Conservation (phyloP, 2,888 invertebrate genomes). For the Lasioglossum pauxillum region DNA sequence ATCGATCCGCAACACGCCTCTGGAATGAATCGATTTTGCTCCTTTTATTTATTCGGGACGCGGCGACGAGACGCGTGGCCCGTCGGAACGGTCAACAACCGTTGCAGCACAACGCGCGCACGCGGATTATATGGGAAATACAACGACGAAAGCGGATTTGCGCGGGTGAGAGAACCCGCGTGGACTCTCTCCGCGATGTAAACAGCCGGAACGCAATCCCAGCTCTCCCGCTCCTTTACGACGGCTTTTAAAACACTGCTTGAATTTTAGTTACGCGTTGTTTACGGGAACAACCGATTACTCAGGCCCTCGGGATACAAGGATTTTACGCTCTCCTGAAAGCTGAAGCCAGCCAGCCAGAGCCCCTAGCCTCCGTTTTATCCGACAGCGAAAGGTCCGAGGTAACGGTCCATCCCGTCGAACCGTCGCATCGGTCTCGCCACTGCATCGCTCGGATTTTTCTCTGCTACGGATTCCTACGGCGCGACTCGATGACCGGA, state of each 20-base stretch:
- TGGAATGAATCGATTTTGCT: constrained; percentile 4
- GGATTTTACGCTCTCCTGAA: constrained; percentile 26
- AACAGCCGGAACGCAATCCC: constrained; percentile 22
- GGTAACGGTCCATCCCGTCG: constrained; percentile 15
- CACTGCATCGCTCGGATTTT: constrained; percentile 7
- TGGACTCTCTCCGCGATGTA: not conserved
- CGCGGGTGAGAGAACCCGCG: not conserved
- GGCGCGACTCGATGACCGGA: constrained; percentile 10
- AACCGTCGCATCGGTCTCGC: constrained; percentile 1
- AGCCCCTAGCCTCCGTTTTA: not conserved
- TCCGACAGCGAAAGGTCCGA: not conserved
- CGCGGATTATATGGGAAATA: constrained; percentile 9
- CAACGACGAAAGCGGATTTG: constrained; percentile 17
- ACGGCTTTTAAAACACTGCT: constrained; percentile 10
- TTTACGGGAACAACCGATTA: constrained; percentile 20
- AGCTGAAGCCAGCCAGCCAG: not conserved
- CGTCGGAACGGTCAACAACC: constrained; percentile 5
- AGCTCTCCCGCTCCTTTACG: constrained; percentile 19
- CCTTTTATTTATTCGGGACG: not conserved
- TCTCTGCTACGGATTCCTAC: constrained; percentile 6
- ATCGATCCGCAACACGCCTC: constrained; percentile 24
- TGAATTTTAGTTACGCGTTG: constrained; percentile 28
- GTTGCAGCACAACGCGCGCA: not conserved
- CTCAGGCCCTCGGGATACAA: not conserved
- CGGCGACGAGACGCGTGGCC: not conserved